phyloP scores from a whole-genome alignment of 92 coral and sea anemone genomes.

The Siderastrea siderea region DNA sequence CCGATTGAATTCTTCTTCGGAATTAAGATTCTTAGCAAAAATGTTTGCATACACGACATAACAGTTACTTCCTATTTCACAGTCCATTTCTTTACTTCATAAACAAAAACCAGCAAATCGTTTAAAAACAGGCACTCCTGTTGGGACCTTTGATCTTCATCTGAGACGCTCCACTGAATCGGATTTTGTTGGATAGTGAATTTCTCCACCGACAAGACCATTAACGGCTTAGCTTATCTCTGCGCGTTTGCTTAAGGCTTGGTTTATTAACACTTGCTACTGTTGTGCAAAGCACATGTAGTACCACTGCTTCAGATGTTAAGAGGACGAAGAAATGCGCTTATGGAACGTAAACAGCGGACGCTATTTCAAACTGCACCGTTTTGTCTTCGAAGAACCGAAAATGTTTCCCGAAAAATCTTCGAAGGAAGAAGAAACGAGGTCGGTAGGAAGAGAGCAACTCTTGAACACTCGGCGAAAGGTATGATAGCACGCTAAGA shows the following conservation, averaged over 20 bases:
- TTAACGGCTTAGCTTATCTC: conserved; percentile 45
- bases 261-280: background rate
- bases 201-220: conserved; percentile 19
- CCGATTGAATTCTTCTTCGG: conserved; percentile 10
- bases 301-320: background rate
- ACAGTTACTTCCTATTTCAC: background rate
- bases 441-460: background rate
- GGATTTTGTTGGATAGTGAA: conserved; percentile 41
- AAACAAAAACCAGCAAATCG: background rate
- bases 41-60: background rate
- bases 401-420: background rate
- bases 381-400: conserved; percentile 24
- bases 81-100: background rate
- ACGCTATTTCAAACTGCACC: conserved; percentile 21
- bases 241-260: conserved; percentile 3
- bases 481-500: conserved; percentile 31
- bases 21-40: conserved; percentile 14
- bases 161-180: conserved; percentile 18
- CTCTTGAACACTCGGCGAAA: conserved; percentile 19
- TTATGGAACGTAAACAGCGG: conserved; percentile 24
- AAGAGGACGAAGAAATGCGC: conserved; percentile 11
- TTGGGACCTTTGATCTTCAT: conserved; percentile 18
- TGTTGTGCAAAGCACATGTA: conserved; percentile 3
- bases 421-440: conserved; percentile 9
- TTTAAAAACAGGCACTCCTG: conserved; percentile 21